phyloP scores from a whole-genome alignment of 2,888 invertebrate genomes.

The Cheilosia vulpina region DNA sequence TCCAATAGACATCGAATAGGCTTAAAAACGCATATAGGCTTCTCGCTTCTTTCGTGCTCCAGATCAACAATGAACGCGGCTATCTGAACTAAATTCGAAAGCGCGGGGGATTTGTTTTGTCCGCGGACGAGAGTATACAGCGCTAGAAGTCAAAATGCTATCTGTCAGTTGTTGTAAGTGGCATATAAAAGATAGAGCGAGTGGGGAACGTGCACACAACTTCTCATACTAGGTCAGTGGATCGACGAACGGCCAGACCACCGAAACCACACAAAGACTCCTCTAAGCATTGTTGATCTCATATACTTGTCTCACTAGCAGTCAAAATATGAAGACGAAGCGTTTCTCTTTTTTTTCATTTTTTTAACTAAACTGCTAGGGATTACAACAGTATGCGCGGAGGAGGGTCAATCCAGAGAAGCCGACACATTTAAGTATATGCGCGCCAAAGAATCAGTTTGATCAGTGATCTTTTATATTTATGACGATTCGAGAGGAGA shows the following conservation, averaged over 20 bases:
- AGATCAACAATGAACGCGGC: slow-evolving; percentile 38
- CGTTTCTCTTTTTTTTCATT: slow-evolving; percentile 50
- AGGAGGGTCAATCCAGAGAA: not conserved
- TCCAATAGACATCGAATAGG: slow-evolving; percentile 5
- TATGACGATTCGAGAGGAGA: slow-evolving; percentile 60
- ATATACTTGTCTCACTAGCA: slow-evolving; percentile 25
- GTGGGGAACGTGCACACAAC: slow-evolving; percentile 28
- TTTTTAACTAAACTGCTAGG: not conserved
- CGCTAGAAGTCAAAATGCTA: slow-evolving; percentile 69
- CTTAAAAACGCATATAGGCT: slow-evolving; percentile 1
- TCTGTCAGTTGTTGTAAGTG: slow-evolving; percentile 68
- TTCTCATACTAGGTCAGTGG: slow-evolving; percentile 69
- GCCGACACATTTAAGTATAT: slow-evolving; percentile 52
- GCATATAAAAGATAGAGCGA: slow-evolving; percentile 56
- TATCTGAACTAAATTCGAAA: slow-evolving; percentile 54
- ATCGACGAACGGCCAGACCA: slow-evolving; percentile 54
- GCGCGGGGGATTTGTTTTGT: slow-evolving; percentile 54
- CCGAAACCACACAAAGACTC: slow-evolving; percentile 49
- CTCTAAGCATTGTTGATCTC: slow-evolving; percentile 55
- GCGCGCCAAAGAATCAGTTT: slow-evolving; percentile 51
- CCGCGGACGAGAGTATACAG: slow-evolving; percentile 6
- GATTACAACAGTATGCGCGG: slow-evolving; percentile 40
- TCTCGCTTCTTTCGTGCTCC: slow-evolving; percentile 12
- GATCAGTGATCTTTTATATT: slow-evolving; percentile 70
- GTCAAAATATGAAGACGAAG: slow-evolving; percentile 53